A percentile compares a stretch with the other conserved stretches of the same genome.
Evolutionary conservation across 2,113 vertebrate genomes (phyloP).

Genomic region (Limnothrissa miodon): DNA sequence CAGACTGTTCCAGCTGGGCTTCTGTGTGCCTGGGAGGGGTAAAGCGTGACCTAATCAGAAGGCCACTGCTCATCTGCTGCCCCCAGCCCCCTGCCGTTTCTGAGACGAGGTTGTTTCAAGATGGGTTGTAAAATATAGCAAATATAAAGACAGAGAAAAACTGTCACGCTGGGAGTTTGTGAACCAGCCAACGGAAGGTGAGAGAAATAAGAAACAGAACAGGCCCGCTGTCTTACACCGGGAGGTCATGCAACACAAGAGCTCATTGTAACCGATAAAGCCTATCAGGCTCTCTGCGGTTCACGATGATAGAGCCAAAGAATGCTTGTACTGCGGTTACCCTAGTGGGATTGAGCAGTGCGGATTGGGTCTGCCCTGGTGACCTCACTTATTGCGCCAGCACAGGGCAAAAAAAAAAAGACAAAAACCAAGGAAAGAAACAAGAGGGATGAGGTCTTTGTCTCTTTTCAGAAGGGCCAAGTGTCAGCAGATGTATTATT

Average conservation of each 20-base stretch:
- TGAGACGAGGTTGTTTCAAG: not conserved
- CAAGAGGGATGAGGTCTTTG: not conserved
- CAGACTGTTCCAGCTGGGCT: not conserved
- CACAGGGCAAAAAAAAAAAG: not conserved
- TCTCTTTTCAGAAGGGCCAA: not conserved
- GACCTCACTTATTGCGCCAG: not conserved
- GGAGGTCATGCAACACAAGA: not conserved
- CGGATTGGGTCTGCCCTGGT: not conserved
- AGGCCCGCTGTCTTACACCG: not conserved
- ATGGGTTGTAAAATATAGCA: not conserved
- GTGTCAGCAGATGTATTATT: conserved; percentile 1
- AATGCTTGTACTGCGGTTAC: not conserved
- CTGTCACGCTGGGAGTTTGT: not conserved
- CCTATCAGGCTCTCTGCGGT: not conserved
- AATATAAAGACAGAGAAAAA: not conserved
- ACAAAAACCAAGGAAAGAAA: no score
- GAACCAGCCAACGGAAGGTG: not conserved
- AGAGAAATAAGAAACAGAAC: not conserved
- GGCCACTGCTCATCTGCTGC: not conserved
- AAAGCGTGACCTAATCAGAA: not conserved
- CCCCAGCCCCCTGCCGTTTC: not conserved
- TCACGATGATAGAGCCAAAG: not conserved
- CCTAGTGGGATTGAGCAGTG: not conserved
- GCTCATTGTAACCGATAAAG: conserved; percentile 12
- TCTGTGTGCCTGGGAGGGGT: not conserved